These are phyloP conservation scores for Bradypodion pumilum DNA, from an alignment of 2,797 vertebrate species.

Conservation along the genomic window DNA sequence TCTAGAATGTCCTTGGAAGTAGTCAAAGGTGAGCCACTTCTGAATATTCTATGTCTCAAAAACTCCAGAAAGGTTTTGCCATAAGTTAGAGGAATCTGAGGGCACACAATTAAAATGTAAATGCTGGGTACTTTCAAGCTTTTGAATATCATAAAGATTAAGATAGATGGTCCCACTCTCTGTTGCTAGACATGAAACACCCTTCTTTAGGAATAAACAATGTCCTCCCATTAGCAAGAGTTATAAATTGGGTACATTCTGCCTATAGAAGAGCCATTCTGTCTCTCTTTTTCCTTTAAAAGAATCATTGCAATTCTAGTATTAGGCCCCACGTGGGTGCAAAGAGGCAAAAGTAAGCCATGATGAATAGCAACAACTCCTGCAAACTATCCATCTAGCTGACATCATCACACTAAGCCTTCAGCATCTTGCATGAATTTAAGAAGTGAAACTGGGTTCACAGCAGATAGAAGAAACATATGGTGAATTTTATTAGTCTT, in stretches of 20 bases:
- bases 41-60: no score
- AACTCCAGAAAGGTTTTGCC: no score
- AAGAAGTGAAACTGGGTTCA: conserved; percentile 64
- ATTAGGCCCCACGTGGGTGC: conserved; percentile 29
- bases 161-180: background rate
- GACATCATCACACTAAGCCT: conserved; percentile 73
- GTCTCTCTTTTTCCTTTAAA: background rate
- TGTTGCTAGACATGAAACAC: background rate
- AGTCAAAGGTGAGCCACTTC: no score
- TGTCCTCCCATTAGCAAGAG: conserved; percentile 9
- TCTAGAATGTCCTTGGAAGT: no score
- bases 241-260: conserved; percentile 18
- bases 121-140: background rate
- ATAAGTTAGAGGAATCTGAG: no score
- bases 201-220: background rate
- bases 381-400: conserved; percentile 73
- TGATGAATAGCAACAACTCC: conserved; percentile 70
- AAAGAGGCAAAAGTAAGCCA: conserved; percentile 46
- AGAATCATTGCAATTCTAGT: conserved; percentile 1
- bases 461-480: conserved; percentile 60
- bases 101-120: background rate
- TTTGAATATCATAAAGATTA: background rate
- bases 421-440: conserved; percentile 73
- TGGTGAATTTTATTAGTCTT: conserved; percentile 61
- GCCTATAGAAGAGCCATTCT: conserved; percentile 22